Evolutionary conservation across 1,140 invertebrate genomes (phyloP), one percentile per base, ranked within the genome.

Genomic region (Bilobella aurantiaca): DNA sequence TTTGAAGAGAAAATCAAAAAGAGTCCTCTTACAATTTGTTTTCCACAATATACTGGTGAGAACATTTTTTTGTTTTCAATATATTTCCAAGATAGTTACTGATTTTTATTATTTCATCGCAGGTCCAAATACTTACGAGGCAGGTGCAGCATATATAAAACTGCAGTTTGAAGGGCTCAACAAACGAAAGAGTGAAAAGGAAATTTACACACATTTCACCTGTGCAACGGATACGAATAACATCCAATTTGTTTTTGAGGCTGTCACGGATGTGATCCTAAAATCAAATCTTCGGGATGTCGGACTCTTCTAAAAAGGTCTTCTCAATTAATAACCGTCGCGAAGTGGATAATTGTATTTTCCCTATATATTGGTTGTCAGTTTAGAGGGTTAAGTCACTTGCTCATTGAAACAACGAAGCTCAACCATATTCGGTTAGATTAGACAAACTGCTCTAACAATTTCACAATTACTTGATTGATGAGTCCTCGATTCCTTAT

Each of bases 221-320:
- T 93, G 91, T 81, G 91, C 91, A 30, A 93, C 91, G 47, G 91
- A 94, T 74, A 93, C 91, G 47, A 87, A 85, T 66, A 94, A 94
- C 77, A 92, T 94, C 65, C 86, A 91, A 76, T 93, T 93, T 78
- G 91, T 93, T 25, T 93, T 93, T 75, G 91, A 93, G 78, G 88
- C 89, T 64, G 90, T 93, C 64, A 92, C 91, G 63, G 91, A 93
- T 80, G 89, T 94, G 65, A 92, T 93, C 73, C 91, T 96, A 75
- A 93, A 93, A 76, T 91, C 92, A 75, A 95, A 93, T 80, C 81
- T 96, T 58, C 91, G 91, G 78, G 91, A 93, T 80, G 92, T 90
- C 79, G 93, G 93, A 62, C 82, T 91, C 34, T 87, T 86, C 75
- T 88, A 80, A 79, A 53, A 12, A 18, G 18, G n/a, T n/a, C n/a